phyloP scores from a whole-genome alignment of 2,113 vertebrate species.

The Notechis scutatus region DNA sequence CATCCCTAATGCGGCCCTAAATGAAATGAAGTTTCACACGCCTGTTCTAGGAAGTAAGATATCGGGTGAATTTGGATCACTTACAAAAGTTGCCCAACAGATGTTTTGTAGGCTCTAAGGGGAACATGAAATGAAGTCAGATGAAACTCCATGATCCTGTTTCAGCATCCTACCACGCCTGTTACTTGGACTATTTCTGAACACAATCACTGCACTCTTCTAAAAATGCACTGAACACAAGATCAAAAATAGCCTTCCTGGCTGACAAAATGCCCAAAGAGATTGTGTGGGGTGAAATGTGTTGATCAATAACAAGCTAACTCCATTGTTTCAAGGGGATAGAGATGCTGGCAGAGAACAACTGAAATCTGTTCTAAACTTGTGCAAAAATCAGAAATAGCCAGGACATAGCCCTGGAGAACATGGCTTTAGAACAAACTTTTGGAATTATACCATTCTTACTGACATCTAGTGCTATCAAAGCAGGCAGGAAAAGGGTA shows the following conservation, averaged over 20 bases:
- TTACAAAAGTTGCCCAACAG: background rate
- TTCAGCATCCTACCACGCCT: background rate
- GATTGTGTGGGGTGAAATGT: background rate
- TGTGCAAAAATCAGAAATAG: background rate
- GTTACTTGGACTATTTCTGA: background rate
- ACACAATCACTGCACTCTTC: background rate
- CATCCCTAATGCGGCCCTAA: too few relatives aligned
- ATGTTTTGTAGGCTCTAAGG: background rate
- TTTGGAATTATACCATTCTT: background rate
- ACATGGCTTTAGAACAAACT: background rate
- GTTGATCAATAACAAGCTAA: background rate
- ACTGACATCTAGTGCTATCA: background rate
- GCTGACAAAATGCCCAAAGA: background rate
- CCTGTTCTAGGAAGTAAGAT: background rate
- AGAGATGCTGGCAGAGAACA: background rate
- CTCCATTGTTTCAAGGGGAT: background rate
- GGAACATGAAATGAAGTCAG: background rate
- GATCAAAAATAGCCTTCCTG: background rate
- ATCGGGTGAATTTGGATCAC: background rate
- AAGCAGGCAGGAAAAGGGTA: background rate
- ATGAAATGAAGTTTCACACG: too few relatives aligned
- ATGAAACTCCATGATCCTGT: background rate
- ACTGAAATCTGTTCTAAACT: background rate
- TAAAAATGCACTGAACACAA: background rate
- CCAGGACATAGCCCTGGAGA: background rate